These are phyloP conservation scores for Hypercompe scribonia DNA, from an alignment of 2,888 invertebrate genomes.

Conservation along the genomic window DNA sequence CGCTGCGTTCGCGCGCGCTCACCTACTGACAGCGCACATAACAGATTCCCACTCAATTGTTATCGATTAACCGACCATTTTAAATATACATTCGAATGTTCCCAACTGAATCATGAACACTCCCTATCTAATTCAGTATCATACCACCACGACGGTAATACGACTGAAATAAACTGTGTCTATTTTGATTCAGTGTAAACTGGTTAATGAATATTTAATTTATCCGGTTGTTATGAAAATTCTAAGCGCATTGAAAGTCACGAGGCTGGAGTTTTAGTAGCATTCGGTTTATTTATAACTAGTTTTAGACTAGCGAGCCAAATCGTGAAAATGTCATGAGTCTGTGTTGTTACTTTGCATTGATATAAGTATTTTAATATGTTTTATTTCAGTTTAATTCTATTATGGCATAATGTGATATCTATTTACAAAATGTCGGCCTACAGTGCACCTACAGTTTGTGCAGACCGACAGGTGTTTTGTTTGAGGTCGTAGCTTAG, in stretches of 20 bases:
- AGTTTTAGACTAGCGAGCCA: slow-evolving; percentile 52
- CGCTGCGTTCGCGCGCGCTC: slow-evolving; percentile 69
- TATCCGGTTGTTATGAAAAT: slow-evolving; percentile 46
- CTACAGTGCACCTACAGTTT: neutral
- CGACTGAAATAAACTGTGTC: slow-evolving; percentile 20
- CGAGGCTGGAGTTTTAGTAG: slow-evolving; percentile 47
- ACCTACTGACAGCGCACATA: slow-evolving; percentile 64
- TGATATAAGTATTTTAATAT: slow-evolving; percentile 38
- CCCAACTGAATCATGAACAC: slow-evolving; percentile 18
- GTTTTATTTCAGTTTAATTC: slow-evolving; percentile 38
- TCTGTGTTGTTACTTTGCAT: slow-evolving; percentile 50
- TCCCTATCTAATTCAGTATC: slow-evolving; percentile 28
- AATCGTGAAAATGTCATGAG: slow-evolving; percentile 54
- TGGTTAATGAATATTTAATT: slow-evolving; percentile 29
- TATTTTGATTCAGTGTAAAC: slow-evolving; percentile 12
- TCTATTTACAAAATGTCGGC: slow-evolving; percentile 41
- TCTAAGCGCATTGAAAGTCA: slow-evolving; percentile 52
- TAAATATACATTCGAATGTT: slow-evolving; percentile 35
- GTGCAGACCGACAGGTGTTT: neutral
- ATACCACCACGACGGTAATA: slow-evolving; percentile 23
- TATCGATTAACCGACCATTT: slow-evolving; percentile 62
- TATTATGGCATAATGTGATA: slow-evolving; percentile 32
- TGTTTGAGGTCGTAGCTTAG: neutral
- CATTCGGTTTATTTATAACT: slow-evolving; percentile 54
- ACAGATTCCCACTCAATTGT: slow-evolving; percentile 56